Conservation (phyloP, 2,113 vertebrate species). For the Sturnira hondurensis region DNA sequence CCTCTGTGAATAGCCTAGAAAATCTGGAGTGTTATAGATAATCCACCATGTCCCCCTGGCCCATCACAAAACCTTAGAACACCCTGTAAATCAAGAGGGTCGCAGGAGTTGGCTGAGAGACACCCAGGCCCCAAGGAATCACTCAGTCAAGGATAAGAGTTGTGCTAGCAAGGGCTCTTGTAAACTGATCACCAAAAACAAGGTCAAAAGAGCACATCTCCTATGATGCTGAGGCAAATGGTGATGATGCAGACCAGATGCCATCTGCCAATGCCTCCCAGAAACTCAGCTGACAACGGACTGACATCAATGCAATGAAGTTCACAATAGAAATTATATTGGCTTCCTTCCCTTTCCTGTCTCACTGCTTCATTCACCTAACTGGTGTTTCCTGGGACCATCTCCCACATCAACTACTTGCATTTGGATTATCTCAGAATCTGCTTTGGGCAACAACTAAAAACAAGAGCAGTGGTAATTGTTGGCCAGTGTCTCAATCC, state of each 20-base stretch:
- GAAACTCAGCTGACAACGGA: background rate
- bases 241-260: background rate
- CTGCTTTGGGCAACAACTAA: background rate
- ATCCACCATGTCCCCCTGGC: background rate
- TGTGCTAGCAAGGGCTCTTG: background rate
- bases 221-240: background rate
- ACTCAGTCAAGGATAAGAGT: background rate
- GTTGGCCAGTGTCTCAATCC: background rate
- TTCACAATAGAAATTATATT: background rate
- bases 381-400: background rate
- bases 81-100: background rate
- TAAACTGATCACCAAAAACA: background rate
- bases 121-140: background rate
- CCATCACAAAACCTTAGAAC: background rate
- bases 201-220: background rate
- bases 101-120: background rate
- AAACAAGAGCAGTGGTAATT: slow-evolving; percentile 30
- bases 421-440: background rate
- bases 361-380: background rate
- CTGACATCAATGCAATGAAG: background rate
- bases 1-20: background rate
- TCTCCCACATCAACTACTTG: background rate
- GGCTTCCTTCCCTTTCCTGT: background rate
- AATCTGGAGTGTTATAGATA: background rate
- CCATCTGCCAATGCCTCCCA: background rate